Conservation (phyloP, 30 jellyfish, hydroid and myxozoan species). For the Aurelia sp. region DNA sequence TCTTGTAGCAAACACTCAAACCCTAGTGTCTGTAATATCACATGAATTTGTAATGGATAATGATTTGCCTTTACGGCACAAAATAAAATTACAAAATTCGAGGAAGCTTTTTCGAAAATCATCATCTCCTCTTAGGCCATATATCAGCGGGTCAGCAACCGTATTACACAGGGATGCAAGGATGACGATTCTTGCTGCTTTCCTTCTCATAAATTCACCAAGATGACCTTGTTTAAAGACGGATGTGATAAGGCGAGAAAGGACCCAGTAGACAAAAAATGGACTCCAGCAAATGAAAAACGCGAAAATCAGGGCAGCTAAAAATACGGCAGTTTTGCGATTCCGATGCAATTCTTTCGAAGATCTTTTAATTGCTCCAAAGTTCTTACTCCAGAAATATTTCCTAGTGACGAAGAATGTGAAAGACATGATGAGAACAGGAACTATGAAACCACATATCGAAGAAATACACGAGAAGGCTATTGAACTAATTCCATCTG, state of each 20-base stretch:
- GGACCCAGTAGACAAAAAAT: slow-evolving; percentile 30
- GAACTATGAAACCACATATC: slow-evolving; percentile 17
- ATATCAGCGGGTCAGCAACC: slow-evolving; percentile 28
- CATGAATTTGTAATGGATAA: no score
- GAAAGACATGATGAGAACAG: slow-evolving; percentile 2
- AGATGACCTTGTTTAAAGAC: slow-evolving; percentile 4
- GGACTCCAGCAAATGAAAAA: slow-evolving; percentile 30
- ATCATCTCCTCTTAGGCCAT: slow-evolving; percentile 35
- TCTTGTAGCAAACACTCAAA: no score
- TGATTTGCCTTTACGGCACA: not conserved
- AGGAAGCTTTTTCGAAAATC: not conserved
- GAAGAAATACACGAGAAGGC: not conserved
- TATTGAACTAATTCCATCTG: slow-evolving; percentile 2
- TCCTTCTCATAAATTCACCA: slow-evolving; percentile 29
- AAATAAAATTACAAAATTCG: not conserved
- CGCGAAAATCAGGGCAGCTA: slow-evolving; percentile 24
- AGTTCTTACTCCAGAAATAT: slow-evolving; percentile 22
- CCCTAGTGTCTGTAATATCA: no score
- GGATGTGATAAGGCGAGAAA: not conserved
- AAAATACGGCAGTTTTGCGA: not conserved
- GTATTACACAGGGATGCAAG: slow-evolving; percentile 22
- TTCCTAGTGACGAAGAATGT: slow-evolving; percentile 31
- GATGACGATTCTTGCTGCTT: not conserved
- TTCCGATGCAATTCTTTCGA: not conserved
- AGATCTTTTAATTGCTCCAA: not conserved